Evolutionary conservation across 2,113 vertebrate species (phyloP).

Genomic region (Eptesicus fuscus): DNA sequence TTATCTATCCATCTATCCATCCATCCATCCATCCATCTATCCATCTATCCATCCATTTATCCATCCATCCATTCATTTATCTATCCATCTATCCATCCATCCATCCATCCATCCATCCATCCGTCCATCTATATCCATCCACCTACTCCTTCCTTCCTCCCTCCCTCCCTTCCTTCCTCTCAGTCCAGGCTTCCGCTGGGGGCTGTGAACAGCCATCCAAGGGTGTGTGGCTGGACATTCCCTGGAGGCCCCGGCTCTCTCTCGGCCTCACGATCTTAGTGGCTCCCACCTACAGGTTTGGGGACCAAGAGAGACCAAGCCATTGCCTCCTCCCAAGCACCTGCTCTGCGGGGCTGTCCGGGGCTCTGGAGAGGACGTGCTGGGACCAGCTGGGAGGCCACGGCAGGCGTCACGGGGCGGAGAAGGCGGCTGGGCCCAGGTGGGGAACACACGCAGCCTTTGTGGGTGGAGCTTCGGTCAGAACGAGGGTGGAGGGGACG

Average conservation of each 20-base stretch:
- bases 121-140: too few species aligned
- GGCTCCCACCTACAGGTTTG: not conserved
- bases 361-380: not conserved
- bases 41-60: fast-evolving
- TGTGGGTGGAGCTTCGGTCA: fast-evolving
- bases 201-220: not conserved
- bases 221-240: fast-evolving
- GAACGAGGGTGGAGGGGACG: fast-evolving
- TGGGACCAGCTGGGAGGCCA: fast-evolving
- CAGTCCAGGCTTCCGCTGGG: fast-evolving
- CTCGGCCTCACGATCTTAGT: fast-evolving
- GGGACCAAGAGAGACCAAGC: not conserved
- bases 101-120: too few species aligned
- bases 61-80: too few species aligned
- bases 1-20: not conserved
- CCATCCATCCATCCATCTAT: too few species aligned
- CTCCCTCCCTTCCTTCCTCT: not conserved
- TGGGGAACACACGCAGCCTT: fast-evolving
- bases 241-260: not conserved
- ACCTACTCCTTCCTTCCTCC: not conserved
- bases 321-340: fast-evolving
- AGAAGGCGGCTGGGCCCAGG: fast-evolving
- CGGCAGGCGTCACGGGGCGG: fast-evolving
- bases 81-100: fast-evolving
- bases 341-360: not conserved